phyloP scores from a whole-genome alignment of 1,140 invertebrate species.

The Procambarus clarkii region DNA sequence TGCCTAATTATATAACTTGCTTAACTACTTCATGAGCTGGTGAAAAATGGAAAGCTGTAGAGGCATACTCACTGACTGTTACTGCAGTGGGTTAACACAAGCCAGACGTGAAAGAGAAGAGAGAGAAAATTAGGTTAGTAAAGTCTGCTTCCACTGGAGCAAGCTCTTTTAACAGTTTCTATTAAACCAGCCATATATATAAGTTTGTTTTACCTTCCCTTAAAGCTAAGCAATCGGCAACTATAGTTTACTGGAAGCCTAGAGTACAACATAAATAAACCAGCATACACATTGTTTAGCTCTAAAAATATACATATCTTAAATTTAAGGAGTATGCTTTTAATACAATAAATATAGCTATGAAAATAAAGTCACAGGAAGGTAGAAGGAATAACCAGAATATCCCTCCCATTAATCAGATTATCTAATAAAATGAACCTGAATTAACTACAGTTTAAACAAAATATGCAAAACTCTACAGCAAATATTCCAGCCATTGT shows the following conservation, averaged over 20 bases:
- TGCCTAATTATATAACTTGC: background rate
- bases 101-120: slow-evolving; percentile 25
- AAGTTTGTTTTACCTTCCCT: background rate
- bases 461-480: too few species aligned
- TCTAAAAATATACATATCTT: too few species aligned
- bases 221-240: slow-evolving; percentile 1
- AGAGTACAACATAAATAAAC: background rate
- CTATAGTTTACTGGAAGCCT: background rate
- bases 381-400: too few species aligned
- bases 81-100: slow-evolving; percentile 57
- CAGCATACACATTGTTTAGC: background rate
- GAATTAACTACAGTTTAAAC: too few species aligned
- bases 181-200: background rate
- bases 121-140: slow-evolving; percentile 29
- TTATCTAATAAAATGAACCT: too few species aligned
- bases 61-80: slow-evolving; percentile 59
- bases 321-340: too few species aligned
- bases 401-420: too few species aligned
- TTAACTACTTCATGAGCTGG: background rate
- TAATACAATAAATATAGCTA: too few species aligned
- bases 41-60: background rate
- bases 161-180: slow-evolving; percentile 3
- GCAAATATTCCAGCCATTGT: too few species aligned
- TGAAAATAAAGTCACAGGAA: too few species aligned
- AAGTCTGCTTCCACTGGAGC: background rate